Evolutionary conservation across 2,888 invertebrate genomes (phyloP).

Genomic region (Drosophila subquinaria): DNA sequence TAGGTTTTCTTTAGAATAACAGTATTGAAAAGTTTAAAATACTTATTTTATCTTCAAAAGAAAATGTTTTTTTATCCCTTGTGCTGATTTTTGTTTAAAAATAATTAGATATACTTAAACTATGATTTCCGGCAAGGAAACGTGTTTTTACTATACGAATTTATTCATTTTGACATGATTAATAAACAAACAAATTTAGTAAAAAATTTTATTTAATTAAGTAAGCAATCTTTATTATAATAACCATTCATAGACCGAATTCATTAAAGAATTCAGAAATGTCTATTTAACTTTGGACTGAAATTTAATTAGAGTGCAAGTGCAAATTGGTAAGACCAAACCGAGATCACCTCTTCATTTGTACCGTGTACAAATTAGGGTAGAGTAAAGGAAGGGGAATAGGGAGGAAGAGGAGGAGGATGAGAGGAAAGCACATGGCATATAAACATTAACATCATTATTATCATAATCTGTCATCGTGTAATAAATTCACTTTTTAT

Average conservation of each 20-base stretch:
- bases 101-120: not conserved
- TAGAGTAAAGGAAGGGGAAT: not conserved
- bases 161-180: slow-evolving; percentile 34
- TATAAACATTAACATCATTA: slow-evolving; percentile 29
- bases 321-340: slow-evolving; percentile 65
- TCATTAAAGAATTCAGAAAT: slow-evolving; percentile 21
- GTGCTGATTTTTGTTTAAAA: not conserved
- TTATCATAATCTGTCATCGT: slow-evolving; percentile 41
- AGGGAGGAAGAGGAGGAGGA: not conserved
- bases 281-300: slow-evolving; percentile 37
- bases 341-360: slow-evolving; percentile 63
- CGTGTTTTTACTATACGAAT: not conserved
- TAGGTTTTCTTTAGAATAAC: not conserved
- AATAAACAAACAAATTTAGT: slow-evolving; percentile 29
- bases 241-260: slow-evolving; percentile 27
- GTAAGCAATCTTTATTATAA: slow-evolving; percentile 20
- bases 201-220: slow-evolving; percentile 29
- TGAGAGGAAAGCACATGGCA: not conserved
- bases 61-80: not conserved
- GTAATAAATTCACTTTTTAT: slow-evolving; percentile 63
- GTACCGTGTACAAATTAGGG: slow-evolving; percentile 8
- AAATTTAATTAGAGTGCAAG: slow-evolving; percentile 72
- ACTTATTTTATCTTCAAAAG: not conserved
- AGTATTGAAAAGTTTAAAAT: not conserved
- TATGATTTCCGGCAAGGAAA: not conserved